These are phyloP conservation scores for Sparidentex hasta DNA, from an alignment of 2,797 vertebrate species.

Conservation along the genomic window DNA sequence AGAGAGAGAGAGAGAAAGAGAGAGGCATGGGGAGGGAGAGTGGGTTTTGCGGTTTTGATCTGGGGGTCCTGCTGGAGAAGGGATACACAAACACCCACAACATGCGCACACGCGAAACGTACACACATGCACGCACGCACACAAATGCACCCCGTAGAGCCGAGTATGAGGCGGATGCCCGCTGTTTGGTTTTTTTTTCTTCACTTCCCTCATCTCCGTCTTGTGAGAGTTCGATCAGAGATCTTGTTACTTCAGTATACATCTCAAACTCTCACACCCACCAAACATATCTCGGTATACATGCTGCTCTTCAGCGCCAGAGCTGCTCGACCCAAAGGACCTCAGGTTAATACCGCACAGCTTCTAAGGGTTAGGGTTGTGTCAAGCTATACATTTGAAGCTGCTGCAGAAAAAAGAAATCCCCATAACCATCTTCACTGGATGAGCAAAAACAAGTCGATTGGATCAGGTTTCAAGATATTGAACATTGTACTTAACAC, in stretches of 20 bases:
- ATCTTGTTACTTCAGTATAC: constrained; percentile 70
- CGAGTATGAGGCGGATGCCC: constrained; percentile 74
- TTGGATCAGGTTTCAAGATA: constrained; percentile 10
- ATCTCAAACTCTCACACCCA: constrained; percentile 60
- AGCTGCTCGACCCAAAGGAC: constrained; percentile 36
- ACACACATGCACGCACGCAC: constrained; percentile 34
- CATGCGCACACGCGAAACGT: constrained; percentile 46
- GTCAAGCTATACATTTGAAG: constrained; percentile 22
- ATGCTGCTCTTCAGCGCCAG: constrained; percentile 23
- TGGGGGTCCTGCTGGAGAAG: constrained; percentile 87
- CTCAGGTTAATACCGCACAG: constrained; percentile 13
- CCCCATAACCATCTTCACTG: background rate
- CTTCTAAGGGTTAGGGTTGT: constrained; percentile 17
- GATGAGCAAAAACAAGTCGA: constrained; percentile 17
- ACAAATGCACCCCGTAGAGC: constrained; percentile 73
- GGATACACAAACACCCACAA: constrained; percentile 78
- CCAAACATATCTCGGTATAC: constrained; percentile 16
- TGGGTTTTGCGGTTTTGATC: constrained; percentile 86
- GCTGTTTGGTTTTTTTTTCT: constrained; percentile 77
- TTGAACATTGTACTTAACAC: background rate
- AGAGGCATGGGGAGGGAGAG: constrained; percentile 80
- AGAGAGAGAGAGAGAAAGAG: constrained; percentile 55
- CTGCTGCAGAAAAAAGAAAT: constrained; percentile 23
- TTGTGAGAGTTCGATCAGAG: constrained; percentile 74
- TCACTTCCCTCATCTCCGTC: constrained; percentile 74